Evolutionary conservation across 1,140 invertebrate genomes (phyloP), one percentile per base, ranked within the genome.

Genomic region (Drosophila tsacasi): DNA sequence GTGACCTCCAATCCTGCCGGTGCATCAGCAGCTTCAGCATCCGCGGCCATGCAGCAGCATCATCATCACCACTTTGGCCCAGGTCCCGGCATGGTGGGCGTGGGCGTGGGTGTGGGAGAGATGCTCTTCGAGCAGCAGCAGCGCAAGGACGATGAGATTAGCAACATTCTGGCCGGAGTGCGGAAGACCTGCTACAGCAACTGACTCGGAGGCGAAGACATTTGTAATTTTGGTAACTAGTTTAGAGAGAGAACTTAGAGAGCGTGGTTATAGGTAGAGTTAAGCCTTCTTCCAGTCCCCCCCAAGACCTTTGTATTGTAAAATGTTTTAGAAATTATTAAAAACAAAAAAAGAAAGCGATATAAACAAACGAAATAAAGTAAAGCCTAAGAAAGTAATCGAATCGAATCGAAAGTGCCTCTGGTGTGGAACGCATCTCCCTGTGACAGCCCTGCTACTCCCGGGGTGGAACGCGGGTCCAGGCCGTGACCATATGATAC

Each of bases 131-230:
- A 95, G 27, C 92, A 94, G 25, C 82, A 78, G 49, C 83, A 94
- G 40, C 93, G 94, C 23, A 96, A 96, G 76, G 96, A 97, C 57
- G 96, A 97, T 69, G 96, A 97, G 87, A 97, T 97, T 93, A 97
- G 96, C 93, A 96, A 97, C 72, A 97, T 97, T 80, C 93, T 97
- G 44, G 97, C 97, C 4, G 96, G 97, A 71, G 97, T 97, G 42
- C 94, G 97, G 65, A 97, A 97, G 92, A 97, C 97, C 27, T 97
- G 97, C 92, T 97, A 97, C 93, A 97, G 96, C 94, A 97, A 96
- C 93, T 97, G 93, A 95, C 37, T 30, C 30, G 10, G 37, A 21
- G 2, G 17, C 19, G 52, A 54, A 21, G 30, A 42, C 10, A 35
- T 61, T 42, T 73, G 69, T 73, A 75, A 61, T 61, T 52, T 75